Evolutionary conservation across 2,797 vertebrate species (phyloP).

Genomic region (Hephaestus fuliginosus): DNA sequence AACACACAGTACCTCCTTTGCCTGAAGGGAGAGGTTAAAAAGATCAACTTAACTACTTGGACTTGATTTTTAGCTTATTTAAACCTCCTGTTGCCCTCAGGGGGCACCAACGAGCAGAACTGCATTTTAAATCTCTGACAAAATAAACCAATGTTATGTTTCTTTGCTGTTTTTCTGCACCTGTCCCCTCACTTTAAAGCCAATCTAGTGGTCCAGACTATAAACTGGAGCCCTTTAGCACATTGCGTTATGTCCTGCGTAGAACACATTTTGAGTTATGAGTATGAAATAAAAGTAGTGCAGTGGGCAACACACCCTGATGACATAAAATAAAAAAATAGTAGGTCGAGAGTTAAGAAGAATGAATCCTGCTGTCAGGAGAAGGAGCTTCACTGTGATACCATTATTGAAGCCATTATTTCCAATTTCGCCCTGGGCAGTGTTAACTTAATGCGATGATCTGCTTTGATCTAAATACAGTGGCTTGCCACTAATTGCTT

Average conservation of each 20-base stretch:
- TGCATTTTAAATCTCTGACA: background rate
- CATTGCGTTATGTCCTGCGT: background rate
- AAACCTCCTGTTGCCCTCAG: background rate
- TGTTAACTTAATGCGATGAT: slow-evolving; percentile 61
- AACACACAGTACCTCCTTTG: background rate
- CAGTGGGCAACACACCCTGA: background rate
- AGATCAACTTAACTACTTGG: background rate
- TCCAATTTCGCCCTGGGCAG: slow-evolving; percentile 31
- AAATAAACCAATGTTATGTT: background rate
- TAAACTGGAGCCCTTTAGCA: slow-evolving; percentile 2
- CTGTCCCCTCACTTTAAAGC: background rate
- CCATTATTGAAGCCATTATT: slow-evolving; percentile 45
- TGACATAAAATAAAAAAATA: background rate
- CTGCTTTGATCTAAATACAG: slow-evolving; percentile 72
- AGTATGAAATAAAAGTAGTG: background rate
- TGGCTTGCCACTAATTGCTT: slow-evolving; percentile 61
- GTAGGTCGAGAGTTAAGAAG: slow-evolving; percentile 6
- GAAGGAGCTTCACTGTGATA: background rate
- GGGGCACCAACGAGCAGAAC: background rate
- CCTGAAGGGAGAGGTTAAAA: no score
- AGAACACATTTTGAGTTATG: background rate
- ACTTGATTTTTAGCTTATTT: background rate
- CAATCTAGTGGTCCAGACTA: background rate
- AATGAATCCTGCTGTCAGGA: slow-evolving; percentile 21
- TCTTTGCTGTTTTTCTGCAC: background rate